Percentiles rank a stretch among this genome's conserved stretches.
These are phyloP conservation scores for Ursus arctos DNA, from an alignment of 2,113 vertebrate genomes.

Conservation along the genomic window DNA sequence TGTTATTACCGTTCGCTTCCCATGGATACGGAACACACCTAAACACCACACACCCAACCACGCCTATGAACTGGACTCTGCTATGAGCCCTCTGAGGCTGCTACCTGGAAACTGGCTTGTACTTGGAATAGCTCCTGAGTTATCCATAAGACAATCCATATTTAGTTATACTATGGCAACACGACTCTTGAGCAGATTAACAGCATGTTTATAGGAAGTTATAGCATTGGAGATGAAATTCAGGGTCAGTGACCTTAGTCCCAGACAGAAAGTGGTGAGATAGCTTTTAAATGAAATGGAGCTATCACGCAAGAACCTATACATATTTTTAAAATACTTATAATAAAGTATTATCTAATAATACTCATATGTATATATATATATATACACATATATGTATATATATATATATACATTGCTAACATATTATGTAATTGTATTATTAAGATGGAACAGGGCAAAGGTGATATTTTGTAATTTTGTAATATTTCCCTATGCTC, in stretches of 20 bases:
- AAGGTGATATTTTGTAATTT: not conserved
- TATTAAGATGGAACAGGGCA: not conserved
- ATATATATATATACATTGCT: too few relatives aligned
- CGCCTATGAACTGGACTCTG: not conserved
- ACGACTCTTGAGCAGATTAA: not conserved
- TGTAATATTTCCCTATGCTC: not conserved
- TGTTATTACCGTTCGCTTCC: not conserved
- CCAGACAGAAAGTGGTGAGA: not conserved
- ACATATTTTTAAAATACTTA: not conserved
- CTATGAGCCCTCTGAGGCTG: not conserved
- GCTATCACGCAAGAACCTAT: not conserved
- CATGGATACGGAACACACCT: too few relatives aligned
- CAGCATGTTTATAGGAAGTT: not conserved
- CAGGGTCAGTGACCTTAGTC: not conserved
- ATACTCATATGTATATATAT: too few relatives aligned
- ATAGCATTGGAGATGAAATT: not conserved
- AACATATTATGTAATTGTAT: not conserved
- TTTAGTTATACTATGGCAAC: not conserved
- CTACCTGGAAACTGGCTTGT: not conserved
- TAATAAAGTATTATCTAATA: too few relatives aligned
- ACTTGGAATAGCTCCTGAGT: not conserved
- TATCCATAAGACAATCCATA: not conserved
- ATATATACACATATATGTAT: not conserved
- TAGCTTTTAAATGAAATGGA: not conserved
- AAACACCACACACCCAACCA: not conserved